Conservation (phyloP, 2,113 vertebrate species). For the Sebastes schlegelii region DNA sequence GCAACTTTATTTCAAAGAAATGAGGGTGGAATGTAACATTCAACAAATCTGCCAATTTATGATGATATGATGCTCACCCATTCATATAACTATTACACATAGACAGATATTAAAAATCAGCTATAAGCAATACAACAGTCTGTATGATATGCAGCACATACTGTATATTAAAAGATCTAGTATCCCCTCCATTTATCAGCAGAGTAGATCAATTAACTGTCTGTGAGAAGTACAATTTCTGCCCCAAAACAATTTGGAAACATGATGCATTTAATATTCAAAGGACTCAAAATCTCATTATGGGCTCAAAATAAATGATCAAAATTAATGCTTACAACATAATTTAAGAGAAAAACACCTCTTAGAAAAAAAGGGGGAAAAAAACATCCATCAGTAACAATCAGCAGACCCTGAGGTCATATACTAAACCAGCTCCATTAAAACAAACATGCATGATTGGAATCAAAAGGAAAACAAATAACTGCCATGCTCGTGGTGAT, state of each 20-base stretch:
- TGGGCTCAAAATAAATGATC: constrained; percentile 7
- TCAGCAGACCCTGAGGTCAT: neutral
- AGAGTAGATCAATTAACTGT: neutral
- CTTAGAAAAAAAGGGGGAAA: neutral
- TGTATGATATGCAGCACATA: constrained; percentile 27
- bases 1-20: constrained; percentile 57
- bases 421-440: constrained; percentile 1
- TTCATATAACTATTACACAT: constrained; percentile 1
- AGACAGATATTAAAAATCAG: constrained; percentile 2
- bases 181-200: neutral
- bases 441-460: constrained; percentile 23
- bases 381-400: constrained; percentile 4
- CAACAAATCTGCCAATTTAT: constrained; percentile 8
- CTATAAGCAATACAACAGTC: neutral
- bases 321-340: constrained; percentile 36
- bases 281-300: constrained; percentile 33
- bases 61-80: neutral
- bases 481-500: constrained; percentile 9
- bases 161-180: neutral
- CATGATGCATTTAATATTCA: constrained; percentile 11
- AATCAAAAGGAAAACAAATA: neutral
- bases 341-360: constrained; percentile 10
- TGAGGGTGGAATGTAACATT: neutral
- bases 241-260: neutral
- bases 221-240: constrained; percentile 4